Conservation (phyloP, 2,888 invertebrate species). For the Ennomos erosarius region DNA sequence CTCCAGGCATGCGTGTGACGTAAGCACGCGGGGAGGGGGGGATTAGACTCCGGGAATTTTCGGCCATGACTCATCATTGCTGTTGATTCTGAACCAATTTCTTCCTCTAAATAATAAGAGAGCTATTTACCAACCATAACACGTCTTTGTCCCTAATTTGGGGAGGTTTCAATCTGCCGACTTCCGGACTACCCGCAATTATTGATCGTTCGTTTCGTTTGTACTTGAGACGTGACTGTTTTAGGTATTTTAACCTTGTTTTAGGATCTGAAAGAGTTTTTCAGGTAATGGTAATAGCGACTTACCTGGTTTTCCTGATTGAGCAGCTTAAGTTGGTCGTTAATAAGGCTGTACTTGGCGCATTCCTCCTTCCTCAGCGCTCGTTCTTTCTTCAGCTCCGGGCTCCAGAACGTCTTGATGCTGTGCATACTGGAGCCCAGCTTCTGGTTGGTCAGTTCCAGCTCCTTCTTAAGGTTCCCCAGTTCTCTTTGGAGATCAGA, state of each 20-base stretch:
- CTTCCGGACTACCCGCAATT: conserved; percentile 18
- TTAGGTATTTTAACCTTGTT: no score
- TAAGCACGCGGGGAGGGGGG: conserved; percentile 45
- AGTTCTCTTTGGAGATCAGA: conserved; percentile 97
- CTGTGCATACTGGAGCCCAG: conserved; percentile 99
- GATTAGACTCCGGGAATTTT: conserved; percentile 22
- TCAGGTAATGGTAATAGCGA: conserved; percentile 22
- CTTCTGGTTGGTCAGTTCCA: conserved; percentile 98
- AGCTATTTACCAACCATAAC: conserved; percentile 17
- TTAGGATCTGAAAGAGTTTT: neutral
- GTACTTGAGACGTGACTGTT: no score
- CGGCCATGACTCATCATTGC: conserved; percentile 30
- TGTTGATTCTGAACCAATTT: conserved; percentile 20
- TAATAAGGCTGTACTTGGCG: conserved; percentile 97
- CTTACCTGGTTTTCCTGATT: conserved; percentile 98
- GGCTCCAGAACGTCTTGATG: conserved; percentile 99
- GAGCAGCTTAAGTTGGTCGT: conserved; percentile 97
- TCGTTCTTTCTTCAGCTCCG: conserved; percentile 99
- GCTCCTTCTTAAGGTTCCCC: conserved; percentile 94
- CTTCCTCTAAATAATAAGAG: conserved; percentile 11
- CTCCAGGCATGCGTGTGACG: conserved; percentile 62
- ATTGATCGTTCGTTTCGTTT: conserved; percentile 19
- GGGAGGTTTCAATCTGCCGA: conserved; percentile 3
- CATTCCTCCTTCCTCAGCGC: conserved; percentile 98
- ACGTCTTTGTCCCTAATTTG: conserved; percentile 1